phyloP scores from a whole-genome alignment of 2,797 vertebrate genomes.

The Notolabrus celidotus region DNA sequence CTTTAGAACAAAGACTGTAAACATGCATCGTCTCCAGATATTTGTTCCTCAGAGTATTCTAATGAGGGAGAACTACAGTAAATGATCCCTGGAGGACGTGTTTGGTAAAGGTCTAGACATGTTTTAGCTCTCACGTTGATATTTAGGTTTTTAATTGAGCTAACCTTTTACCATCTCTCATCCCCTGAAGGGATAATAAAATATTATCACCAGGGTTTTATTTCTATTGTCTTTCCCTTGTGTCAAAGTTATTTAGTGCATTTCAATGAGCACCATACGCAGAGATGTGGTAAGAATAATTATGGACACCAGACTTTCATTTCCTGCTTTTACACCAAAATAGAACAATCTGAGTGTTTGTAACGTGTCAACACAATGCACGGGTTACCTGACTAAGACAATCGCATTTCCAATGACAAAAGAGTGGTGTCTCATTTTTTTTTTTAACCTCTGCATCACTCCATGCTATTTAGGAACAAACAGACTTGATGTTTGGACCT shows the following conservation, averaged over 20 bases:
- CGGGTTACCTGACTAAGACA: background rate
- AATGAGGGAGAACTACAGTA: slow-evolving; percentile 11
- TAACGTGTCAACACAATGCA: background rate
- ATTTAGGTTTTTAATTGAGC: slow-evolving; percentile 42
- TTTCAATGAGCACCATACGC: slow-evolving; percentile 8
- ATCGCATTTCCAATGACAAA: background rate
- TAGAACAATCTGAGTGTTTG: too few relatives aligned
- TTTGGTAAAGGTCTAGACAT: slow-evolving; percentile 30
- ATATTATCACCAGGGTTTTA: slow-evolving; percentile 9
- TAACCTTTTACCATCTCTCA: slow-evolving; percentile 40
- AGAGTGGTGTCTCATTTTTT: background rate
- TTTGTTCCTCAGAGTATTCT: slow-evolving; percentile 4
- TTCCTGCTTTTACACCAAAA: too few relatives aligned
- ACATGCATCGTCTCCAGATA: background rate
- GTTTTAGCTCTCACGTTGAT: slow-evolving; percentile 14
- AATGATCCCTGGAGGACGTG: slow-evolving; percentile 21
- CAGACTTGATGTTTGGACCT: background rate
- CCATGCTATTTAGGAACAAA: slow-evolving; percentile 18
- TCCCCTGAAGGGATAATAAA: slow-evolving; percentile 1
- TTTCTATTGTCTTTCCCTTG: background rate
- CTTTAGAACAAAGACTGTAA: slow-evolving; percentile 14
- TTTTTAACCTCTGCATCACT: slow-evolving; percentile 4
- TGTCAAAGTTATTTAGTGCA: slow-evolving; percentile 1
- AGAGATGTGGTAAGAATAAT: background rate
- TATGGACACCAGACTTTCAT: too few relatives aligned